A percentile compares a stretch with the other conserved stretches of the same genome.
Conservation (phyloP, 1,140 invertebrate genomes). For the Apis laboriosa region DNA sequence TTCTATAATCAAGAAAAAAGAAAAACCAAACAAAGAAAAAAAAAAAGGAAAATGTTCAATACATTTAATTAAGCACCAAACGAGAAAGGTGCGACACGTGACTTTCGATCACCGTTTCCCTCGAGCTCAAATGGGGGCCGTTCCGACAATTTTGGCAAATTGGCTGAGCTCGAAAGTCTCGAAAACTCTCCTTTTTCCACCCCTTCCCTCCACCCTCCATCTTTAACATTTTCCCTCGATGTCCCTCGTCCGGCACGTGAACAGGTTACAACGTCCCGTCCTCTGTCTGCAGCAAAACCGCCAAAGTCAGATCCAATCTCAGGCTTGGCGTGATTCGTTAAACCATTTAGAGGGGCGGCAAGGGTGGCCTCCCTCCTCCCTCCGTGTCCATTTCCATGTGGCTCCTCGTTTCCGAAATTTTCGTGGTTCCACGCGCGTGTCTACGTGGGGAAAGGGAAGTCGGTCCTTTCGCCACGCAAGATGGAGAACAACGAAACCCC, state of each 20-base stretch:
- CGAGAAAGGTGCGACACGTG: not conserved
- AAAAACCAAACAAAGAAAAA: not conserved
- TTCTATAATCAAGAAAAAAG: not conserved
- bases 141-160: conserved; percentile 62
- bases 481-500: conserved; percentile 44
- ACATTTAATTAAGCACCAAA: not conserved
- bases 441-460: not conserved
- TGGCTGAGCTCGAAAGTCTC: conserved; percentile 50
- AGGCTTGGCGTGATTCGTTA: conserved; percentile 68
- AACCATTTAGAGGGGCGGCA: conserved; percentile 67
- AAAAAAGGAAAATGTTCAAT: not conserved
- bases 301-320: conserved; percentile 73
- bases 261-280: conserved; percentile 17
- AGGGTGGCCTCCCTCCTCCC: not conserved
- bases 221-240: not conserved
- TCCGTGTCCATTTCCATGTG: conserved; percentile 69
- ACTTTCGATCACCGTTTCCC: conserved; percentile 8
- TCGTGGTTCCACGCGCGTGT: conserved; percentile 23
- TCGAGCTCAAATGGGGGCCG: no score
- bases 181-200: conserved; percentile 38
- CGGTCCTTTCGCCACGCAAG: conserved; percentile 65
- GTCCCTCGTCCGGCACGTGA: conserved; percentile 4
- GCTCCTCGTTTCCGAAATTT: conserved; percentile 70
- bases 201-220: not conserved
- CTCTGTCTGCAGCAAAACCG: conserved; percentile 16